Evolutionary conservation across 1,140 invertebrate genomes (phyloP), one percentile per base, ranked within the genome.

Genomic region (Nasonia vitripennis): DNA sequence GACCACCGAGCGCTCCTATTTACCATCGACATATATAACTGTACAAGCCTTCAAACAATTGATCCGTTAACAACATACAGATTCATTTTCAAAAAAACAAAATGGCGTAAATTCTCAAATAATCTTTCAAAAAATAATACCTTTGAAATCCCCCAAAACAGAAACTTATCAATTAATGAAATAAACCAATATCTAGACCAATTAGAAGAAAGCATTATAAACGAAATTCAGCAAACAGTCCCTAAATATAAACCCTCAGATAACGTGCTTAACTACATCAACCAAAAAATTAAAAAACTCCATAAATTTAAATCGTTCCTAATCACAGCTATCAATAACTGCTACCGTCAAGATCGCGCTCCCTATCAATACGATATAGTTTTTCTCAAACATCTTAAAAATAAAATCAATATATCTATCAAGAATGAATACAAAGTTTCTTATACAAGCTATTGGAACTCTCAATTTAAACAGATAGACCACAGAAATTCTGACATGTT

Each of bases 291-390:
- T 11, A 67, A 68, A 68, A 81, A 67, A 81, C 23, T 81, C 4
- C 31, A 70, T n/a, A 81, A 81, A 70, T 70, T 67, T n/a, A 81
- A 81, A 81, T 68, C 55, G 10, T 81, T 68, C 12, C 6, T 81
- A 34, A 68, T 81, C 77, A 37, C 55, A 11, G 9, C 9, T 12
- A 31, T 81, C 14, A 81, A 81, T 14, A 81, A 41, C 12, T 7
- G 27, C 4, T 62, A 62, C 48, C 51, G 51, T 14, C 3, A 23
- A 4, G 11, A 4, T 11, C 41, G 7, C 9, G 2, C 27, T 12
- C 17, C 9, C 23, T 55, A 0, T 6, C 12, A 51, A 55, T 27
- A n/a, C 2, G 10, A 10, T 23, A 51, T 62, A 17, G 7, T 6
- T 7, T 23, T 20, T 14, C 45, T 78, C 10, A 78, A 78, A 78